Percentiles rank a stretch among this genome's conserved stretches.
These are phyloP conservation scores for Rafetus swinhoei DNA, from an alignment of 2,113 vertebrate genomes.

Conservation along the genomic window DNA sequence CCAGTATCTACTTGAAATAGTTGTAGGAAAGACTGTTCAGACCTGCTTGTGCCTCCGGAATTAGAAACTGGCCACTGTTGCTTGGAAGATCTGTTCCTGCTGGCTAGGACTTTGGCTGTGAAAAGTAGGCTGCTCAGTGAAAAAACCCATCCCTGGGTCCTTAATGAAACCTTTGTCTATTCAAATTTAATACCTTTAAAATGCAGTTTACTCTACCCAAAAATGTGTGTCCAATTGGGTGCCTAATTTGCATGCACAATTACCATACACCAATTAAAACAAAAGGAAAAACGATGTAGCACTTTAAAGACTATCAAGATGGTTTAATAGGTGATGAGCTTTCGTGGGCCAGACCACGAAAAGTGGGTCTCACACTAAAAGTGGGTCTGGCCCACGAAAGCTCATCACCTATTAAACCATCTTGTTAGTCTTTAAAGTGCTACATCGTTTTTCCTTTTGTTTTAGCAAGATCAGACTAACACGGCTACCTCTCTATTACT, in stretches of 20 bases:
- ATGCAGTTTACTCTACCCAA: neutral
- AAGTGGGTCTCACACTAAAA: too few species aligned
- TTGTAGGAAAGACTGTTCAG: neutral
- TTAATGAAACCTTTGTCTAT: neutral
- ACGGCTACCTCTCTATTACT: too few species aligned
- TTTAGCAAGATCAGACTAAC: too few species aligned
- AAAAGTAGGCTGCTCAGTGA: neutral
- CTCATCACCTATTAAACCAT: too few species aligned
- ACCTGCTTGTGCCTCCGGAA: neutral
- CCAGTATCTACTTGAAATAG: neutral
- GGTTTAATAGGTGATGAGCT: too few species aligned
- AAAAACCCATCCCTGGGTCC: neutral
- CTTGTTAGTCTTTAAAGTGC: too few species aligned
- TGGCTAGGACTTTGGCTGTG: fast-evolving
- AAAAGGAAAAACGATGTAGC: too few species aligned
- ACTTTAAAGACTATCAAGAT: too few species aligned
- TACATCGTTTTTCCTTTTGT: too few species aligned
- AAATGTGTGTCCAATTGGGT: neutral
- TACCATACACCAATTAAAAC: neutral
- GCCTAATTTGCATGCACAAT: neutral
- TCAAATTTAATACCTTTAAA: neutral
- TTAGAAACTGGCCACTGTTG: neutral
- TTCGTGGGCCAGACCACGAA: too few species aligned
- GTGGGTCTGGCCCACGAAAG: too few species aligned
- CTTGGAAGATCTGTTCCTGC: neutral